Base-by-base conservation (phyloP, 2,113 vertebrate genomes). In the Grantiella picta region DNA sequence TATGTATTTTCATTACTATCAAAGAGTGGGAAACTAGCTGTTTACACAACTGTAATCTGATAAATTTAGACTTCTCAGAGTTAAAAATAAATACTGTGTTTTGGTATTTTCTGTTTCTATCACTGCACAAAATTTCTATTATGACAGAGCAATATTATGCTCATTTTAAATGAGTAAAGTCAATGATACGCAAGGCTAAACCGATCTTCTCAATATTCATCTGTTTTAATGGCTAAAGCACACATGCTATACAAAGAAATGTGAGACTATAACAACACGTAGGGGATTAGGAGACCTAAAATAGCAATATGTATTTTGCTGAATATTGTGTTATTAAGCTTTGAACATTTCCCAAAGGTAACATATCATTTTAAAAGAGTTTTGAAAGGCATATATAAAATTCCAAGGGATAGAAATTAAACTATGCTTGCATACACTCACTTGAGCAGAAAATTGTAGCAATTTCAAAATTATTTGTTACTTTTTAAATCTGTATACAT, bases 171-270 rank as follows among this genome's bases (percentile, higher is more conserved):
- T 27, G 29, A 71, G 23, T 76, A 83, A 96, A 95, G 71, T 70
- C 68, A 97, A 64, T 77, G 95, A 50, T 82, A 81, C 33, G 52
- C 54, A 83, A 91, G 60, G 28, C 36, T 91, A 95, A 91, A 61
- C 40, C 35, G 44, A 64, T 93, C 16, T 95, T 96, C 96, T 79
- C 61, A 64, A 63, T 90, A 96, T 82, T 82, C 7, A 4, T 88
- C 65, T 79, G 6, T 79, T 96, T 95, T 89, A 96, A 87, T 86
- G 77, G 44, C 29, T 86, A 72, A 70, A 87, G 12, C 16, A 88
- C 16, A 71, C 29, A 81, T 31, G 21, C 35, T 79, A 86, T 82
- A 42, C 40, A 85, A 90, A 76, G 40, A 88, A 76, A 92, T 70
- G 33, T 42, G 50, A 81, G 50, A 79, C 25, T 86, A 13, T 76